Base-by-base conservation (phyloP, 2,888 invertebrate genomes). In the Bombylius discolor region DNA sequence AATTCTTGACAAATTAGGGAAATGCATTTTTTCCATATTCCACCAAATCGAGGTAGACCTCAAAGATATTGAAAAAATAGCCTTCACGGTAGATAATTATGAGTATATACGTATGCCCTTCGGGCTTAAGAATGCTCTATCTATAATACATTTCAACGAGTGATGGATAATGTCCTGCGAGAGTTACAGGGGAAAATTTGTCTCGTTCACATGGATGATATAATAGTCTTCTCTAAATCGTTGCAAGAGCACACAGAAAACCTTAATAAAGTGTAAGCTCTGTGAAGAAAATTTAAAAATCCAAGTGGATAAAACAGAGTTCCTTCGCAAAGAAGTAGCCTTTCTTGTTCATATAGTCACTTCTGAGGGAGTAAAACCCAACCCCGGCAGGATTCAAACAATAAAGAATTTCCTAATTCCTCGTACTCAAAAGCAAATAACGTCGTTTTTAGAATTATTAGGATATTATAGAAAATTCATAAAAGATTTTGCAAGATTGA, bases 1-100 rank as follows among this genome's bases (percentile, higher is more conserved):
- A 47, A 68, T 71, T 47, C 55, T 70, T 14, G 68, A 70, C 55
- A 65, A 70, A 61, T 53, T 71, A 56, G 68, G 70, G n/a, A 63
- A 65, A 55, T 60, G 64, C 5, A 61, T 65, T 57, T 71, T 63
- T 0, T 62, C 58, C 1, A 66, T 66, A 1, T 66, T 66, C 34
- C 62, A 66, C 33, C 66, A 67, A 53, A 66, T 68, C 8, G 58
- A 58, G 12, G 60, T 66, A 54, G 23, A 58, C 1, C n/a, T 52
- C 7, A n/a, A 13, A 8, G 58, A 58, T 39, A 52, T 51, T 4
- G 46, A n/a, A 51, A 61, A 59, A 56, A 60, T 58, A 13, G 60
- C 59, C 31, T 60, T 62, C n/a, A 52, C 53, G 5, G 55, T 56
- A 4, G 56, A 59, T 3, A 44, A 51, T 23, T 60, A 56, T 31